Conservation (phyloP, 2,113 vertebrate species). For the Hystrix cristata region DNA sequence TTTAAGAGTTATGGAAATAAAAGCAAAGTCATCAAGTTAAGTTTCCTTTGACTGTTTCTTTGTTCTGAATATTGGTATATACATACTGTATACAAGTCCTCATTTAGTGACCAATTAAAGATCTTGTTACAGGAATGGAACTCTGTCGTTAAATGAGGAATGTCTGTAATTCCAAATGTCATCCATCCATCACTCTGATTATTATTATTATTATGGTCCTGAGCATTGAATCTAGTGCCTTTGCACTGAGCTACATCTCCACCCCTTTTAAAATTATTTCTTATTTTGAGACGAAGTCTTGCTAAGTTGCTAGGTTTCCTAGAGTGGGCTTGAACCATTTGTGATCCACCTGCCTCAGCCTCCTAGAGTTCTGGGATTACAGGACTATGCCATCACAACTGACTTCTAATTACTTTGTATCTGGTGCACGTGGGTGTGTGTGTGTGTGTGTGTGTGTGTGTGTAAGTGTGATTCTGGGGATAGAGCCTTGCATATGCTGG, state of each 20-base stretch:
- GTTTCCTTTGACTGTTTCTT: not conserved
- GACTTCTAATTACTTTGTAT: not conserved
- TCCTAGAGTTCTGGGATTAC: not conserved
- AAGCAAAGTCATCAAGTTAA: not conserved
- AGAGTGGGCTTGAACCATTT: not conserved
- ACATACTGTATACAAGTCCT: not conserved
- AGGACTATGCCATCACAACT: not conserved
- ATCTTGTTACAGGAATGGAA: not conserved
- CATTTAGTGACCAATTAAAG: not conserved
- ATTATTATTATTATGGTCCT: not conserved
- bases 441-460: not conserved
- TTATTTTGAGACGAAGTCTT: not conserved
- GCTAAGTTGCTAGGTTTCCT: not conserved
- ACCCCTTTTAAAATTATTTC: not conserved
- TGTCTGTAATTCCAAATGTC: not conserved
- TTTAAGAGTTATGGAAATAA: not conserved
- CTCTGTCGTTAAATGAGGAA: not conserved
- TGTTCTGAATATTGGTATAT: not conserved
- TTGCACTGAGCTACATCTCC: not conserved
- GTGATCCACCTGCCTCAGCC: not conserved
- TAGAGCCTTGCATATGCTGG: not conserved
- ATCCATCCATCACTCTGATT: not conserved
- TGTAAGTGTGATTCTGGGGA: not conserved
- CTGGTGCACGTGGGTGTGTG: not conserved
- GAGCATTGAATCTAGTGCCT: not conserved